A percentile compares a stretch with the other conserved stretches of the same genome.
These are phyloP conservation scores for Diorhabda carinulata DNA, from an alignment of 1,140 invertebrate genomes.

Conservation along the genomic window DNA sequence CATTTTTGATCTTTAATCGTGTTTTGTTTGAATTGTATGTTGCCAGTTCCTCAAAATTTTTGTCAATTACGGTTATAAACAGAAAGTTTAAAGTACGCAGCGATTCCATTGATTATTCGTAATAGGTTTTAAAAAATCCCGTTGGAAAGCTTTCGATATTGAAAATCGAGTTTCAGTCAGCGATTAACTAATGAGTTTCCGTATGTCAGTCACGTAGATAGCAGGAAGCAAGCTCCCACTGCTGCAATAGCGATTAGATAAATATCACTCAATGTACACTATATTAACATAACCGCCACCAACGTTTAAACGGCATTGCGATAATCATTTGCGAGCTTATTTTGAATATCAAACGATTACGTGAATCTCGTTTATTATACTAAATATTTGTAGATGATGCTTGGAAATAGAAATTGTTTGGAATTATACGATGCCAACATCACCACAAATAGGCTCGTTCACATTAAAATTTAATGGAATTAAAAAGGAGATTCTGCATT, in stretches of 20 bases:
- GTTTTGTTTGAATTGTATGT: no score
- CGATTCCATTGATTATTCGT: no score
- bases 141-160: no score
- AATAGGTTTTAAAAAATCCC: no score
- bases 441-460: no score
- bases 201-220: slow-evolving; percentile 23
- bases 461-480: no score
- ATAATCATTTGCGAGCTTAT: slow-evolving; percentile 15
- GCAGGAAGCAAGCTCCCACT: slow-evolving; percentile 12
- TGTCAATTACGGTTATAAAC: no score
- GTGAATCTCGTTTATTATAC: slow-evolving; percentile 20
- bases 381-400: slow-evolving; percentile 7
- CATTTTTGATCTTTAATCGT: no score
- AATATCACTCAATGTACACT: slow-evolving; percentile 21
- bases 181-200: slow-evolving; percentile 22
- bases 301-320: slow-evolving; percentile 15
- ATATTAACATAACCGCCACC: slow-evolving; percentile 14
- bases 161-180: background rate
- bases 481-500: no score
- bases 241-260: slow-evolving; percentile 21
- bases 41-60: no score
- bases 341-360: slow-evolving; percentile 16
- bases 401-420: background rate
- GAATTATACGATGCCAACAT: background rate
- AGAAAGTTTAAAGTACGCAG: no score